Base-by-base conservation (phyloP, 2,888 invertebrate species). In the Oscheius onirici region DNA sequence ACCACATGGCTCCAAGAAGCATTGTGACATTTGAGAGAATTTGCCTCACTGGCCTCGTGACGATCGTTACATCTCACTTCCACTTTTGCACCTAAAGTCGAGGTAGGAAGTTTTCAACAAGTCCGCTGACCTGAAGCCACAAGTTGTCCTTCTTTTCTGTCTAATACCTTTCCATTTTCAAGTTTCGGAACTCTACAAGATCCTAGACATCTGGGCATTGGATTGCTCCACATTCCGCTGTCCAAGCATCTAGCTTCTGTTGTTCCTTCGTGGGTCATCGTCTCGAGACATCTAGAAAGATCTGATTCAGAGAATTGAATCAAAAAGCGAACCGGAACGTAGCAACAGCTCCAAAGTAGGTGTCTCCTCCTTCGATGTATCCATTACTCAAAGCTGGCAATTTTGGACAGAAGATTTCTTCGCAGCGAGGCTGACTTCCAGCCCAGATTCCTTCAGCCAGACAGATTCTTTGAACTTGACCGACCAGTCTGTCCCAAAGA, bases 391-490 rank as follows among this genome's bases (percentile, higher is more conserved):
- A 91, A 58, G 93, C 92, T 1, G 95, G 95, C 0, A 97, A 95
- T 84, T 93, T 92, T 0, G 95, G 95, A 89, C 97, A 99, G 90
- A 97, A 94, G 86, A 99, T 96, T 91, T 97, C 97, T 92, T 95
- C 94, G 88, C 97, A 97, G 80, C 91, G 90, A 1, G 97, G 96
- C 83, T 93, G 92, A n/a, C 92, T 91, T 44, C 95, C 97, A 24
- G 94, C 93, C 97, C 97, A 99, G 87, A 93, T 93, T 88, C 93
- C 93, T 89, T 97, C 95, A 0, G 95, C 94, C 0, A 95, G 94
- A 88, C 99, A 99, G 54, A 94, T 91, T 81, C 97, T 91, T 1
- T 95, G 95, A 15, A 92, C 91, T 77, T 94, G 93, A 0, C 97
- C 97, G 10, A 94, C 91, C 74, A 97, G 91, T 73, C 93, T 92